A percentile compares a stretch with the other conserved stretches of the same genome.
Evolutionary conservation across 2,797 vertebrate genomes (phyloP).

Genomic region (Mastacembelus armatus): DNA sequence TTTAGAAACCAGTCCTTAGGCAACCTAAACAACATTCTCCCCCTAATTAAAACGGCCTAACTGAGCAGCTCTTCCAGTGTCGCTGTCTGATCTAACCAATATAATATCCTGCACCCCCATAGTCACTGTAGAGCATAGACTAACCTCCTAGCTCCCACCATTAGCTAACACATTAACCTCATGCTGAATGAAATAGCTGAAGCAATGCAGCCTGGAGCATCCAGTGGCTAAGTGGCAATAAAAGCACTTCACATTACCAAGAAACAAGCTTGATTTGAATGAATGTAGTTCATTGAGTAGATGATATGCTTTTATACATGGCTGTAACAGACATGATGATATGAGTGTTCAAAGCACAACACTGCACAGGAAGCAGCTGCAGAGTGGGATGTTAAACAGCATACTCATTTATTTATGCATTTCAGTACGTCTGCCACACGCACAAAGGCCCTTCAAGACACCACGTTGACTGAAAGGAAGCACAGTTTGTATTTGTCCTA

Average conservation of each 20-base stretch:
- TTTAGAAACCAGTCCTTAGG: conserved; percentile 3
- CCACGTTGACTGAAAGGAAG: conserved; percentile 2
- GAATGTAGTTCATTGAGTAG: neutral
- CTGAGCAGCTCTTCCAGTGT: neutral
- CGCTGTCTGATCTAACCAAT: neutral
- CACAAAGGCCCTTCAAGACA: conserved; percentile 7
- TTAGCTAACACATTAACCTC: conserved; percentile 42
- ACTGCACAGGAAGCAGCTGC: neutral
- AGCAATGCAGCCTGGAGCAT: neutral
- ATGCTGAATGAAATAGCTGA: conserved; percentile 20
- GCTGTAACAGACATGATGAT: neutral
- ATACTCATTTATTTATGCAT: conserved; percentile 32
- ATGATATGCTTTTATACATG: neutral
- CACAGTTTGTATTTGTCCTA: conserved; percentile 21
- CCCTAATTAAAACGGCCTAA: conserved; percentile 22
- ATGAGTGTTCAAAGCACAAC: neutral
- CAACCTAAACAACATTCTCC: conserved; percentile 5
- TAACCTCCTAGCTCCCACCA: conserved; percentile 4
- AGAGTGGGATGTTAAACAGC: conserved; percentile 22
- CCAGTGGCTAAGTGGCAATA: conserved; percentile 3
- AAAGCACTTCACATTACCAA: neutral
- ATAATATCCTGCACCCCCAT: neutral
- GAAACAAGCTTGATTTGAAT: neutral
- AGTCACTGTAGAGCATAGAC: neutral
- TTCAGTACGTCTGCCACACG: neutral